Evolutionary conservation across 37 sponge, comb jelly and placozoan species (phyloP), one percentile per base, ranked within the genome.

Genomic region (Geodia barretti): DNA sequence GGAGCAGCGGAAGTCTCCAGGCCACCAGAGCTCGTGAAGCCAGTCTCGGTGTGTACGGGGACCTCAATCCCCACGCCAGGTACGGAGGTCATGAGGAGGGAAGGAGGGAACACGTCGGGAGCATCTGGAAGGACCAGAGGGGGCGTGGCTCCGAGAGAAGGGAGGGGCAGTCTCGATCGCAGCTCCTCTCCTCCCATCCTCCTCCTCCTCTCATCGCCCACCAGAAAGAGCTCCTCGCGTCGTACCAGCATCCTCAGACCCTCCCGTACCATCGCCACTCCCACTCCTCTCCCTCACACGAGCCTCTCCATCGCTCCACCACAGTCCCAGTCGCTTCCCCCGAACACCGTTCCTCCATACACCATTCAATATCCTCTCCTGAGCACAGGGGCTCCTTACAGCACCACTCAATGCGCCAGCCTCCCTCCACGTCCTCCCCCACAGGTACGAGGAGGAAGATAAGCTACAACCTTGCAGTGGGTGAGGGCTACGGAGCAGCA

Each of bases 211-310:
- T 73, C 73, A 75, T 42, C 8, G 39, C 37, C 29, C 75, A 32
- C 61, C 41, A 42, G 61, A n/a, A 33, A 26, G 37, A 31, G 30
- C 9, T 39, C 68, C 39, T 39, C 41, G 3, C 40, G 4, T 24
- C 43, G 3, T 25, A 77, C 32, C 60, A 28, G 30, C 61, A 28
- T 30, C 37, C 34, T 25, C 70, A 70, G 11, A 47, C 59, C 60
- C 75, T 74, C 75, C 75, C 75, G 29, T 42, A 26, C 75, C 59
- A 36, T 74, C 75, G 30, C 47, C 75, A 28, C 75, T 30, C 75
- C 60, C 29, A 20, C 75, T 8, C 60, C 39, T 30, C 58, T 43
- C 75, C 58, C 58, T 8, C 75, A 47, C 36, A 47, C 54, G 54
- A 30, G 2, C 31, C 69, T 29, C 69, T 34, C 31, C 69, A 28